Evolutionary conservation across 2,113 vertebrate genomes (phyloP).

Genomic region (Chrysochloris asiatica): DNA sequence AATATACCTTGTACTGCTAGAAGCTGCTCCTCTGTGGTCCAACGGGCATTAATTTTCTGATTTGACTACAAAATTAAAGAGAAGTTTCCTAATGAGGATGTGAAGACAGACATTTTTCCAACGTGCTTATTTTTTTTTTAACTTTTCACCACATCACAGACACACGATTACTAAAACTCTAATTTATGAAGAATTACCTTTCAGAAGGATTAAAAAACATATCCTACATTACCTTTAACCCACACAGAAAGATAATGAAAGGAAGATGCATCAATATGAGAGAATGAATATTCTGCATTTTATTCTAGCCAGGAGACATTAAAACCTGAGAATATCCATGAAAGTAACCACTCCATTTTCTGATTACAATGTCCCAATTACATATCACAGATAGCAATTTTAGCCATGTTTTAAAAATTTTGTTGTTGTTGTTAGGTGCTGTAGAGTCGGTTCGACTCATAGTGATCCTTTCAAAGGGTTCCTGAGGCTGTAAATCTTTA

Average conservation of each 20-base stretch:
- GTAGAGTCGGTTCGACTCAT: too few relatives aligned
- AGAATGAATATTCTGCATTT: constrained; percentile 15
- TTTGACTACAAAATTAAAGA: constrained; percentile 91
- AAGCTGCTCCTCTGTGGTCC: constrained; percentile 99
- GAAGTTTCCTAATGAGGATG: constrained; percentile 85
- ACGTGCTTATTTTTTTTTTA: constrained; percentile 71
- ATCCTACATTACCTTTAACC: constrained; percentile 63
- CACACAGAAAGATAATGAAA: constrained; percentile 49
- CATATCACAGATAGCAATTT: neutral
- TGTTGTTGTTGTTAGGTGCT: too few relatives aligned
- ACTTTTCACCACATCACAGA: constrained; percentile 74
- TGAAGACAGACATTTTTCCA: constrained; percentile 80
- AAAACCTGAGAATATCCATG: constrained; percentile 19
- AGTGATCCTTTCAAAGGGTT: too few relatives aligned
- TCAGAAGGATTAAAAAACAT: constrained; percentile 47
- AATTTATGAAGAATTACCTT: constrained; percentile 58
- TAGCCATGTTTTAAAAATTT: constrained; percentile 22
- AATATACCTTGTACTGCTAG: constrained; percentile 98
- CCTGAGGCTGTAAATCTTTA: too few relatives aligned
- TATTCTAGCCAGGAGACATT: neutral
- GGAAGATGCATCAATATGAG: constrained; percentile 36
- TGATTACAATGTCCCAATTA: constrained; percentile 2
- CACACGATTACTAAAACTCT: constrained; percentile 64
- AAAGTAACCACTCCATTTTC: neutral
- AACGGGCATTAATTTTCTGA: constrained; percentile 99